Evolutionary conservation across 2,888 invertebrate genomes (phyloP), one percentile per base, ranked within the genome.

Genomic region (Caenorhabditis doughertyi): DNA sequence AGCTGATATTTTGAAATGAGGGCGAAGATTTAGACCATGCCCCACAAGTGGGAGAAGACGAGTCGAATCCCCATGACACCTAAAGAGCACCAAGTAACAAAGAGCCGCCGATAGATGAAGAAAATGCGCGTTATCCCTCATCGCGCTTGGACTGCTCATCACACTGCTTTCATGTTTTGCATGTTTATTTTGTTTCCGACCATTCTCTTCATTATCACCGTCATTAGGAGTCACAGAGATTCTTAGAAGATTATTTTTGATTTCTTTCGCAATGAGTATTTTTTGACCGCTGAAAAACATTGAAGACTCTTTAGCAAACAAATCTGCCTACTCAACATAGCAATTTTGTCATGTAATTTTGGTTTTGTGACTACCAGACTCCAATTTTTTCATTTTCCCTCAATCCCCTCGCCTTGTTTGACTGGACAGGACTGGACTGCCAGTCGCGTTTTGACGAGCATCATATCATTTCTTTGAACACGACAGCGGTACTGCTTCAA

Each of bases 51-150:
- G 60, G 42, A 67, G 21, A 55, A 55, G 44, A 49, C 67, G 56
- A 76, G 65, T 68, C 60, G 76, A 77, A 77, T 77, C 77, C 77
- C 77, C 77, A 62, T 77, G 77, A 68, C 77, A 77, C 77, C 77
- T 77, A 77, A 77, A 77, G 53, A 77, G 77, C 68, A 77, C 77
- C 77, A 68, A 77, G 77, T 77, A 77, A 77, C 77, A 77, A 77
- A 77, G 77, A 77, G 77, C 77, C 68, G 77, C 77, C 68, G 68
- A 68, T 77, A 77, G 77, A 77, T 77, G 77, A 68, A 77, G 77
- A 77, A 44, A 67, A 60, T n/a, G 77, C 77, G 77, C 68, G 77
- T 77, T 77, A 77, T 68, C 68, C 68, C 42, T 49, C 56, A 68
- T 65, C 67, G 58, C 58, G 67, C 62, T 68, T 60, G 62, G 62